phyloP scores from a whole-genome alignment of 2,797 vertebrate species.

The Anolis apletophallus region DNA sequence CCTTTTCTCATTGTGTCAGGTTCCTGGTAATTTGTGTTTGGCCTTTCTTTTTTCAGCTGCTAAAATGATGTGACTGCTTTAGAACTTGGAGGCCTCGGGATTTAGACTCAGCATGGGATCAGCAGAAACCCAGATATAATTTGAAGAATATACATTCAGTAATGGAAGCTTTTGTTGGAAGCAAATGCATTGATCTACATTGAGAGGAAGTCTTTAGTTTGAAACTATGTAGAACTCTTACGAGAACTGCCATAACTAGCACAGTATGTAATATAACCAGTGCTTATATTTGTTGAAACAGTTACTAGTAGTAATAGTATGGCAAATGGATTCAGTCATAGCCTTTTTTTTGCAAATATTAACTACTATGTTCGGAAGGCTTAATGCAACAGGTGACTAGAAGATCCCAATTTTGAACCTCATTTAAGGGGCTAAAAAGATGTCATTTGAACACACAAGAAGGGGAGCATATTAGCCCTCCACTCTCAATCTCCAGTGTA shows the following conservation, averaged over 20 bases:
- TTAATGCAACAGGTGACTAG: background rate
- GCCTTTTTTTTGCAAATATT: background rate
- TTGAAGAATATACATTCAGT: constrained; percentile 52
- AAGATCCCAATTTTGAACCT: too few relatives aligned
- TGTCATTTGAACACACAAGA: too few relatives aligned
- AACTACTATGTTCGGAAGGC: background rate
- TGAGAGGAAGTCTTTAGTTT: background rate
- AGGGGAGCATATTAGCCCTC: too few relatives aligned
- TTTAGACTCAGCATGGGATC: constrained; percentile 39
- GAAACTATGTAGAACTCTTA: background rate
- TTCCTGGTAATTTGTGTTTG: constrained; percentile 56
- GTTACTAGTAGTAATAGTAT: background rate
- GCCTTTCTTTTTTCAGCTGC: constrained; percentile 54
- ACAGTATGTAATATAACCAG: background rate
- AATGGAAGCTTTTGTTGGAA: constrained; percentile 32
- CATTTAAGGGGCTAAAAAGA: too few relatives aligned
- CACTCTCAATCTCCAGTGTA: too few relatives aligned
- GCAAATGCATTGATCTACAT: constrained; percentile 29
- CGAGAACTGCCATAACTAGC: background rate
- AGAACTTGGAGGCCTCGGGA: constrained; percentile 48
- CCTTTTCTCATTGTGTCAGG: constrained; percentile 37
- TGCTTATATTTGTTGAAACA: background rate
- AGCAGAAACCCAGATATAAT: constrained; percentile 45
- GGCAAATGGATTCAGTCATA: background rate
- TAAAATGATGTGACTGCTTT: constrained; percentile 48